phyloP scores from a whole-genome alignment of 2,888 invertebrate genomes.

The Ennomos fuscantarius region DNA sequence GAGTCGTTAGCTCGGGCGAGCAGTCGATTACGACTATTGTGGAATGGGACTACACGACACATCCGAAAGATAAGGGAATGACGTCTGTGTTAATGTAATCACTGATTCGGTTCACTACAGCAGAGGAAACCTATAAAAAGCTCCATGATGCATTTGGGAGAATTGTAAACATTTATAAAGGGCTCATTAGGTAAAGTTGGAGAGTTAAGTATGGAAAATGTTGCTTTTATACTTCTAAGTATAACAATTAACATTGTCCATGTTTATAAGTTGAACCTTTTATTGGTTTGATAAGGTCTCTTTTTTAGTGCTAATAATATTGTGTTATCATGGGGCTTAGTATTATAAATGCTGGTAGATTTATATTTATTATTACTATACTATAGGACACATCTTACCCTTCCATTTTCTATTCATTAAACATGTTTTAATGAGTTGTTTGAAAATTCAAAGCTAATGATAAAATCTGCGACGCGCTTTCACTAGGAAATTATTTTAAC shows the following conservation, averaged over 20 bases:
- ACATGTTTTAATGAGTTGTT: slow-evolving; percentile 24
- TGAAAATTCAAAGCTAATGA: slow-evolving; percentile 7
- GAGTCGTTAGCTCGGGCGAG: slow-evolving; percentile 66
- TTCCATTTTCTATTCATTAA: slow-evolving; percentile 16
- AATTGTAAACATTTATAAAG: neutral
- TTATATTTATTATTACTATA: no score
- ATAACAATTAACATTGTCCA: no score
- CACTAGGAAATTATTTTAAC: slow-evolving; percentile 26
- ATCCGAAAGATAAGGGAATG: slow-evolving; percentile 59
- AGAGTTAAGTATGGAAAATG: no score
- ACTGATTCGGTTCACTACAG: slow-evolving; percentile 19
- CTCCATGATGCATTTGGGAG: slow-evolving; percentile 12
- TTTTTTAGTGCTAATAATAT: no score
- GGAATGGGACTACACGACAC: slow-evolving; percentile 64
- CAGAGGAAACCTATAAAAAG: slow-evolving; percentile 17
- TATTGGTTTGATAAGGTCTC: no score
- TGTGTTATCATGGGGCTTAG: no score
- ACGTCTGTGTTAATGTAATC: slow-evolving; percentile 37
- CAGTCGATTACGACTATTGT: slow-evolving; percentile 71
- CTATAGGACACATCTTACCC: neutral
- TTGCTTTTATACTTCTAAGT: no score
- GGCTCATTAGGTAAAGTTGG: no score
- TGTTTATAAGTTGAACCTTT: no score
- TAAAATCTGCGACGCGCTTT: slow-evolving; percentile 14
- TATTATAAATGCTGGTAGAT: no score